Base-by-base conservation (phyloP, 1,140 invertebrate genomes). In the Vanessa atalanta region DNA sequence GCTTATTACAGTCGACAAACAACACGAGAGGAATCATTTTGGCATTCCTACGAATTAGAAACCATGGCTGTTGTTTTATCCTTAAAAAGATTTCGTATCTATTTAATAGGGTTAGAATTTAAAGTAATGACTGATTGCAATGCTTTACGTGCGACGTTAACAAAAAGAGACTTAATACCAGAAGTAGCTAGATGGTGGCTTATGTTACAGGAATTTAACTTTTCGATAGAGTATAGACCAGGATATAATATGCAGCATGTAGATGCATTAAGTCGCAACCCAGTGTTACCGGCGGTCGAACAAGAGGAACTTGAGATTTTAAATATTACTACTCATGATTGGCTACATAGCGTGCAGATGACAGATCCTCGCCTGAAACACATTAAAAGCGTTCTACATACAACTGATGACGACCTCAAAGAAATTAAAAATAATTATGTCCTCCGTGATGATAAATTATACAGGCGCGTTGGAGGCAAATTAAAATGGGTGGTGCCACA, bases 51-150 rank as follows among this genome's bases (percentile, higher is more conserved):
- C 14, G 53, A 55, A 55, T 55, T 55, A 8, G 53, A 55, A 55
- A 55, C 53, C 1, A 55, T 55, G 53, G 53, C 92, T 6, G 81
- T 94, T n/a, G 82, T 94, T 4, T 85, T 88, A 77, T 89, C 90
- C 1, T 81, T 94, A 6, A 82, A 88, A 75, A 80, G 88, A 53
- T 94, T 94, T 77, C 74, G 84, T 9, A 75, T 87, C 47, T 94
- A 92, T 82, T 77, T 94, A 14, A 73, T 84, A 48, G 86, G 87
- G 31, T 90, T 79, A 31, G 77, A 89, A 6, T 93, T 95, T 71
- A 92, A 76, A n/a, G 79, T 94, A 0, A 81, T 93, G 20, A 94
- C 91, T 8, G 86, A 92, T 64, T 86, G 79, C 50, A 65, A 79
- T 2, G 79, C 84, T 1, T 66, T 82, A 20, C 50, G 80, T 5